Conservation (phyloP, 2,113 vertebrate genomes). For the Lophura nycthemera region DNA sequence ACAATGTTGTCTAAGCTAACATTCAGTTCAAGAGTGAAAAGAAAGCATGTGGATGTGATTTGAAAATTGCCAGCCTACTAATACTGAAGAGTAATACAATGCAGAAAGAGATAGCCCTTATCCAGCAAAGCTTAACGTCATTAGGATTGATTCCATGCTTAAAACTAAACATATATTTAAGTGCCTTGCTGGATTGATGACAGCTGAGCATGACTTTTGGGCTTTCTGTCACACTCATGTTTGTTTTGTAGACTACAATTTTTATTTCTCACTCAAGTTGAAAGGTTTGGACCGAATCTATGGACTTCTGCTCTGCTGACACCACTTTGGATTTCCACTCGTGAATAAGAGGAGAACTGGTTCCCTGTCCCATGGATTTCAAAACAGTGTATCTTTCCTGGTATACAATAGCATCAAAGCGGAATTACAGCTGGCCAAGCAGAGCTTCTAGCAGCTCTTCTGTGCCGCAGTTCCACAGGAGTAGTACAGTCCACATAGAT, state of each 20-base stretch:
- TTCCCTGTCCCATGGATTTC: not conserved
- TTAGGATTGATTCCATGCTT: constrained; percentile 12
- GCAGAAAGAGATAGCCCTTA: not conserved
- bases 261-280: not conserved
- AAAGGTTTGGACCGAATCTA: constrained; percentile 2
- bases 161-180: constrained; percentile 37
- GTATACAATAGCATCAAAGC: not conserved
- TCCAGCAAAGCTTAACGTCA: constrained; percentile 66
- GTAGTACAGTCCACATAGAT: not conserved
- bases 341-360: not conserved
- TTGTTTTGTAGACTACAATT: not conserved
- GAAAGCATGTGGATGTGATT: constrained; percentile 38
- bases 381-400: not conserved
- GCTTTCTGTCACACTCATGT: not conserved
- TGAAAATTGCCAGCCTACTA: constrained; percentile 11
- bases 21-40: constrained; percentile 29
- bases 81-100: not conserved
- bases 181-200: constrained; percentile 66
- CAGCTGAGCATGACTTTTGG: not conserved
- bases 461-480: not conserved
- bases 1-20: constrained; percentile 7
- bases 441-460: not conserved
- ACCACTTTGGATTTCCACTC: not conserved
- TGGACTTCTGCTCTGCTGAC: not conserved
- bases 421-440: not conserved